Evolutionary conservation across 2,888 invertebrate genomes (phyloP).

Genomic region (Psylliodes chrysocephalus): DNA sequence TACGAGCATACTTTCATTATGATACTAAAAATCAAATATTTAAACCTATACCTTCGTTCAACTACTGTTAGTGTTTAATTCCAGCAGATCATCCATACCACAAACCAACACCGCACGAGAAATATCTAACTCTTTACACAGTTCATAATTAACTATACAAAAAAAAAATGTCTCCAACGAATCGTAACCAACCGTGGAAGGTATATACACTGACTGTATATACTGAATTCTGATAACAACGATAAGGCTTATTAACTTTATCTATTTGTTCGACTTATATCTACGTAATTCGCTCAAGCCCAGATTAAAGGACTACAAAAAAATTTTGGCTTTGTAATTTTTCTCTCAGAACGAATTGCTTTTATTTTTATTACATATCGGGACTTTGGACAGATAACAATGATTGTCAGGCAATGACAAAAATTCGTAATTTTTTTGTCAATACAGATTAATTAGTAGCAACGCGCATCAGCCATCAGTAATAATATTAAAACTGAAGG

Average conservation of each 20-base stretch:
- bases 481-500: too few relatives aligned
- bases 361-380: too few relatives aligned
- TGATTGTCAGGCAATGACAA: too few relatives aligned
- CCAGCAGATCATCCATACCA: not conserved
- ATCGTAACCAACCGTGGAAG: slow-evolving; percentile 1
- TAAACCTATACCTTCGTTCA: not conserved
- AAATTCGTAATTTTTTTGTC: too few relatives aligned
- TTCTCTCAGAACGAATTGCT: too few relatives aligned
- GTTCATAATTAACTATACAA: not conserved
- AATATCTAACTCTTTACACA: not conserved
- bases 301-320: too few relatives aligned
- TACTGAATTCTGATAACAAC: slow-evolving; percentile 18
- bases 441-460: too few relatives aligned
- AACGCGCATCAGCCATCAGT: too few relatives aligned
- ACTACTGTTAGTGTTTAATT: not conserved
- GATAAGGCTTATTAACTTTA: slow-evolving; percentile 26
- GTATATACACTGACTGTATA: slow-evolving; percentile 23
- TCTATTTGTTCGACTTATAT: slow-evolving; percentile 5
- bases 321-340: too few relatives aligned
- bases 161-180: not conserved
- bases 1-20: too few relatives aligned
- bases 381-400: too few relatives aligned
- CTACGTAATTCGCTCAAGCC: slow-evolving; percentile 17
- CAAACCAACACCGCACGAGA: not conserved
- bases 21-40: too few relatives aligned